Evolutionary conservation across 2,113 vertebrate species (phyloP), one percentile per base, ranked within the genome.

Genomic region (Syrrhaptes paradoxus): DNA sequence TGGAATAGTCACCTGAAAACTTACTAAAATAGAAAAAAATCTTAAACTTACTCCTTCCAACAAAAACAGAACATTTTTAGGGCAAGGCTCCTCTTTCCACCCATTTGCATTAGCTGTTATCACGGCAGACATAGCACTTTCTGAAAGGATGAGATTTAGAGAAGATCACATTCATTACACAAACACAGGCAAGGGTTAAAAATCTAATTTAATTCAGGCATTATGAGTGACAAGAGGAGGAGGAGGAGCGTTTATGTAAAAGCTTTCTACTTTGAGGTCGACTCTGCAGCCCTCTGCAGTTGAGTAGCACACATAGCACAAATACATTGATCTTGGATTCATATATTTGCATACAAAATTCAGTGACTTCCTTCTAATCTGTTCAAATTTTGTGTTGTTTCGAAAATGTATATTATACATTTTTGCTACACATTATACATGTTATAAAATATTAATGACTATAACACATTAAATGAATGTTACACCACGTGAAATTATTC

Each of bases 251-350:
- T 76, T 96, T 81, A 89, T 67, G 55, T 93, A 89, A 94, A 97
- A 95, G 75, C 31, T 90, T 95, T 86, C 67, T 89, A 81, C 79
- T 63, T 96, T 16, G 4, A 84, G 76, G 74, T 89, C 25, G 38
- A 74, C 80, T 88, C 80, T 79, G 65, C 87, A 95, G 94, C 94
- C 94, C 89, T 94, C 95, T 96, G 93, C 92, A 97, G 96, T 26
- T 91, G 85, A 83, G 52, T 34, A 62, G 54, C 31, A 77, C 20
- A 71, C 78, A 87, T 29, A 88, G 68, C 92, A 96, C 67, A 65
- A 91, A 82, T 19, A 86, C 32, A 93, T 25, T 25, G 51, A 85
- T 82, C 82, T 74, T 85, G 19, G 74, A 87, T 95, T 88, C 81
- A 95, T 57, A 63, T 80, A 96, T 46, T 38, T 88, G 43, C 54